These are phyloP conservation scores for Myanophis thanlyinensis DNA, from an alignment of 2,113 vertebrate species.

Conservation along the genomic window DNA sequence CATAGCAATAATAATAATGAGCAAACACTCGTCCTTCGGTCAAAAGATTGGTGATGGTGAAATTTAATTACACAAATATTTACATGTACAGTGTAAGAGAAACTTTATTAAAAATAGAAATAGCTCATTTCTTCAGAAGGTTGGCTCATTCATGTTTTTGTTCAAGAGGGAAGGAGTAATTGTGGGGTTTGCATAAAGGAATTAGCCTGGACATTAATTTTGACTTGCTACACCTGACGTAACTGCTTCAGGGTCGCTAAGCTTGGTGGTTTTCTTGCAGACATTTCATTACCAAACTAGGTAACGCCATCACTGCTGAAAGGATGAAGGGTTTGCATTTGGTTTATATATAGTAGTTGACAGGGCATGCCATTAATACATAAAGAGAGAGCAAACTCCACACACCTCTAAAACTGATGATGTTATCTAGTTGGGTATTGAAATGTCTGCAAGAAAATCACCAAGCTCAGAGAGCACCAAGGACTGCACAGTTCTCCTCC, in stretches of 20 bases:
- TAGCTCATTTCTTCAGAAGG: not conserved
- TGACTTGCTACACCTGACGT: not conserved
- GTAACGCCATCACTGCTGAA: too few species aligned
- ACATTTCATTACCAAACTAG: too few species aligned
- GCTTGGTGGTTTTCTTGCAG: too few species aligned
- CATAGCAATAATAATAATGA: not conserved
- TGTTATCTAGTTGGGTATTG: not conserved
- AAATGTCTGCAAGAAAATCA: not conserved
- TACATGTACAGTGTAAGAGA: not conserved
- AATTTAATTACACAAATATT: not conserved
- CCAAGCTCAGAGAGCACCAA: not conserved
- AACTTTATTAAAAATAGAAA: not conserved
- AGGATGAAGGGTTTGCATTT: not conserved
- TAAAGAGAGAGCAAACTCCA: not conserved
- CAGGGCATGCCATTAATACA: not conserved
- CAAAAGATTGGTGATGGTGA: not conserved
- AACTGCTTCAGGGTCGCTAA: too few species aligned
- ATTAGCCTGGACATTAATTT: not conserved
- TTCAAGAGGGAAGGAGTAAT: not conserved
- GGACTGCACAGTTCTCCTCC: not conserved
- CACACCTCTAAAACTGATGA: not conserved
- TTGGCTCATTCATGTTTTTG: not conserved
- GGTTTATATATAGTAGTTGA: not conserved
- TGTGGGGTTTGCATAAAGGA: not conserved
- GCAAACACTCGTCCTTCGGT: not conserved